Evolutionary conservation across 1,140 invertebrate genomes (phyloP).

Genomic region (Drosophila eugracilis): DNA sequence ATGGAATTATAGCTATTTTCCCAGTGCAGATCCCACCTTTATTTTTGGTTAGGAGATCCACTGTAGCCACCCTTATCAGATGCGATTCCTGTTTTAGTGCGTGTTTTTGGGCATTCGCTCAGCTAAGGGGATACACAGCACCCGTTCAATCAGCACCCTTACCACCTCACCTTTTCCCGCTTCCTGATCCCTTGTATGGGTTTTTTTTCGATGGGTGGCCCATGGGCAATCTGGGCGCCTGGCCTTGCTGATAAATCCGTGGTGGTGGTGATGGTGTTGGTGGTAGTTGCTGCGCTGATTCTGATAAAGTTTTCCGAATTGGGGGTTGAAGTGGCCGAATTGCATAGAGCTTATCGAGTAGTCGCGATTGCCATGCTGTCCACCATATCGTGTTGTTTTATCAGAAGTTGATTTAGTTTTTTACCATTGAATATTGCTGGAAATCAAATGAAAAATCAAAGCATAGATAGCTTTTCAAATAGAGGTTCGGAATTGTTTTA

Average conservation of each 20-base stretch:
- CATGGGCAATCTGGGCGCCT: slow-evolving; percentile 4
- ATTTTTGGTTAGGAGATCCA: slow-evolving; percentile 14
- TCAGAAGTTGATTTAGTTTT: not conserved
- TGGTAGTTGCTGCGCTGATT: slow-evolving; percentile 38
- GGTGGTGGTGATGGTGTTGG: slow-evolving; percentile 26
- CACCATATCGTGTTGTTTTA: slow-evolving; percentile 36
- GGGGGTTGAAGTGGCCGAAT: slow-evolving; percentile 58
- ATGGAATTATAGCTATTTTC: not conserved
- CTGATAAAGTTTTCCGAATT: slow-evolving; percentile 56
- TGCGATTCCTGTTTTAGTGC: slow-evolving; percentile 14
- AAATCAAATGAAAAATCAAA: not conserved
- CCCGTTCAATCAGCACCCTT: slow-evolving; percentile 31
- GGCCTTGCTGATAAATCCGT: slow-evolving; percentile 36
- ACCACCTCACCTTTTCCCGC: slow-evolving; percentile 30
- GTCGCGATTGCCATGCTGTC: slow-evolving; percentile 15
- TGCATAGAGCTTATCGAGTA: slow-evolving; percentile 46
- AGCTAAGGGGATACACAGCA: not conserved
- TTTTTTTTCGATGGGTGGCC: slow-evolving; percentile 23
- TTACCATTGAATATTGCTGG: slow-evolving; percentile 5
- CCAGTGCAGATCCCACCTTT: slow-evolving; percentile 23
- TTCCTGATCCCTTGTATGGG: slow-evolving; percentile 20
- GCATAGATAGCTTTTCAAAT: not conserved
- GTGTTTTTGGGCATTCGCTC: slow-evolving; percentile 13
- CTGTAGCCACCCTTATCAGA: slow-evolving; percentile 26
- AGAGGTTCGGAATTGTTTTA: not conserved